These are phyloP conservation scores for Ceyx margarethae DNA, from an alignment of 2,113 vertebrate species.

Conservation along the genomic window DNA sequence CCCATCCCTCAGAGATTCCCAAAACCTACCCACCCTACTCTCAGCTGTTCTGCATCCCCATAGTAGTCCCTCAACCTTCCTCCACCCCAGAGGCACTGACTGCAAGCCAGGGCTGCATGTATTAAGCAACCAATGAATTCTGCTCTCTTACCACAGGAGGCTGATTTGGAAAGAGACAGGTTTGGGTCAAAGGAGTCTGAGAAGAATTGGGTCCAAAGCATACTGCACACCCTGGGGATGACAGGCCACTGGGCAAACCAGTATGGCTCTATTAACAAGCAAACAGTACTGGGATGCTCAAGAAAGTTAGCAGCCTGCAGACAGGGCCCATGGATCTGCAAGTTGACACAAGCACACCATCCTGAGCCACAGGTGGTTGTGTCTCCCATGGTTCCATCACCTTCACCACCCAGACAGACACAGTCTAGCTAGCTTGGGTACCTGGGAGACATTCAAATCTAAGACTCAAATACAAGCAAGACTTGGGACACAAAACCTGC, in stretches of 20 bases:
- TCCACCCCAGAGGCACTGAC: not conserved
- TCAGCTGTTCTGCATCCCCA: not conserved
- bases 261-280: not conserved
- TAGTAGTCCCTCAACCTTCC: not conserved
- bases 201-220: not conserved
- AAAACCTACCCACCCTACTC: not conserved
- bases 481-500: not conserved
- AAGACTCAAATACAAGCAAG: not conserved
- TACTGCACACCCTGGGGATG: not conserved
- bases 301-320: not conserved
- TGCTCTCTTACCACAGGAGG: not conserved
- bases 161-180: not conserved
- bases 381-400: accelerated
- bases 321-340: not conserved
- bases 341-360: accelerated
- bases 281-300: too few relatives aligned
- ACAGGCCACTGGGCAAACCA: not conserved
- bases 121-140: not conserved
- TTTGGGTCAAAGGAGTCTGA: not conserved
- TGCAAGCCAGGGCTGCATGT: not conserved
- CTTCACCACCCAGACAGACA: not conserved
- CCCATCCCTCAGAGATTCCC: not conserved
- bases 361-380: not conserved
- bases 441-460: not conserved
- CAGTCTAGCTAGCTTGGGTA: not conserved